Conservation (phyloP, 2,888 invertebrate genomes). For the Muscina levida region DNA sequence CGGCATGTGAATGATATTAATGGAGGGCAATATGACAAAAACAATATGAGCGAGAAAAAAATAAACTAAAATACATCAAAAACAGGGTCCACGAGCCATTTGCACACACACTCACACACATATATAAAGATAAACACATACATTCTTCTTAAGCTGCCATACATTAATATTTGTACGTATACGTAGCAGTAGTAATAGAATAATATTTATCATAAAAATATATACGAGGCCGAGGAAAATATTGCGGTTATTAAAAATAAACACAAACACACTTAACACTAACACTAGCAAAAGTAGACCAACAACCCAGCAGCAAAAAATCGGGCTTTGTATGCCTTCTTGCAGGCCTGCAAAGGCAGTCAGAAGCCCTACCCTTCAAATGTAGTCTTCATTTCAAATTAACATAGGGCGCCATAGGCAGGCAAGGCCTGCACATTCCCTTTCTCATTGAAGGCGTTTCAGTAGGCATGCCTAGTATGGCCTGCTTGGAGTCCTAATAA, state of each 20-base stretch:
- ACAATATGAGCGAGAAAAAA: constrained; percentile 32
- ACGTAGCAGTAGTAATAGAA: constrained; percentile 21
- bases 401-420: too few species aligned
- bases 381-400: too few species aligned
- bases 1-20: constrained; percentile 54
- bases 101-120: constrained; percentile 50
- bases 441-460: too few species aligned
- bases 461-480: too few species aligned
- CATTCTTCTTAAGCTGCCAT: constrained; percentile 18
- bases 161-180: neutral
- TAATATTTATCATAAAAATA: constrained; percentile 61
- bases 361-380: too few species aligned
- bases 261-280: constrained; percentile 30
- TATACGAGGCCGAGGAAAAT: constrained; percentile 38
- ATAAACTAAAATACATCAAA: constrained; percentile 47
- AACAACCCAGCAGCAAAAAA: too few species aligned
- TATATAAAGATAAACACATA: constrained; percentile 49
- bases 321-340: too few species aligned
- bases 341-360: too few species aligned
- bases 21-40: constrained; percentile 54
- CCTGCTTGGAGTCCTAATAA: too few species aligned
- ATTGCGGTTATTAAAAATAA: constrained; percentile 60
- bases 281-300: too few species aligned
- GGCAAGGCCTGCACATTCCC: too few species aligned
- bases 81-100: constrained; percentile 42